Base-by-base conservation (phyloP, 2,797 vertebrate species). In the Echiichthys vipera region DNA sequence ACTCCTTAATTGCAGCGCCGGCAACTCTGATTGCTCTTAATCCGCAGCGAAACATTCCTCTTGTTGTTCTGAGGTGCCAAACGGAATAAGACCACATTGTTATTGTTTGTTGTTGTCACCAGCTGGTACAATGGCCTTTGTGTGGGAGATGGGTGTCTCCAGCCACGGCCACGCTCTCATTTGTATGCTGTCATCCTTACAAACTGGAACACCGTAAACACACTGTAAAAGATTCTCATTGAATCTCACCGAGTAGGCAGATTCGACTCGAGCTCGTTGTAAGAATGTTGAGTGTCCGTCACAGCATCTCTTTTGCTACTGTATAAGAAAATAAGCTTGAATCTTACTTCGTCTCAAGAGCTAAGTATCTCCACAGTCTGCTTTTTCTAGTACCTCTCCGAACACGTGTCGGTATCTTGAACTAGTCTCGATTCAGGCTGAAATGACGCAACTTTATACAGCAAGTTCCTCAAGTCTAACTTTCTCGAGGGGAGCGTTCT, bases 101-200 rank as follows among this genome's bases (percentile, higher is more conserved):
- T 74, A 49, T 61, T 63, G 77, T 81, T 73, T 84, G 73, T 77
- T 65, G 74, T 80, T 36, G 67, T 83, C 91, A 82, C 80, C 72
- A 53, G 73, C 77, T 58, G 83, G 67, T 66, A 93, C 85, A 90
- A 80, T 56, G 81, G 81, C 80, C 82, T 84, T 88, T 91, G 90
- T 93, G 73, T 13, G 40, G 27, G 51, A 68, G 83, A 61, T 8
- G 72, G 75, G 71, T n/a, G 59, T 81, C 79, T 83, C 67, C 72
- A 73, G 86, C 76, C 79, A 77, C 80, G n/a, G 79, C 80, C 63
- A 42, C 71, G 87, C 76, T 69, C 65, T 78, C 84, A 74, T 81
- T 78, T 54, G 25, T 11, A 71, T 84, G 85, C 83, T 77, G 83
- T 92, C 90, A 87, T 84, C 76, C 78, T 80, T 37, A 18, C 53